Evolutionary conservation across 2,113 vertebrate genomes (phyloP).

Genomic region (Daboia siamensis): DNA sequence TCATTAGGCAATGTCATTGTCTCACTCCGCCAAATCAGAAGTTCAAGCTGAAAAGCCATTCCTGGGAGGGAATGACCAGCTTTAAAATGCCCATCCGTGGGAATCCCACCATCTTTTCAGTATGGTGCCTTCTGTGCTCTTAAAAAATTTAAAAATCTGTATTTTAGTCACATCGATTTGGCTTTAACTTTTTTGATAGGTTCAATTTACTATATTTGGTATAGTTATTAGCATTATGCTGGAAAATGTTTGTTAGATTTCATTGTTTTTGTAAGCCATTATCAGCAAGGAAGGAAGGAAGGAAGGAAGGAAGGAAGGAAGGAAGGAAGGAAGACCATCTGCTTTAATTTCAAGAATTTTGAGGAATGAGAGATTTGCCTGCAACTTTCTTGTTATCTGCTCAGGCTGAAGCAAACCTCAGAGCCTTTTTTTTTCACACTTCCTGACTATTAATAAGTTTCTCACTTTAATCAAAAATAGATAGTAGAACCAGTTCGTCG

Average conservation of each 20-base stretch:
- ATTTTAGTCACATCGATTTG: background rate
- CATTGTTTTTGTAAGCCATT: background rate
- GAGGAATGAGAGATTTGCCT: background rate
- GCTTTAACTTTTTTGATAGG: background rate
- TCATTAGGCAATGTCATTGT: background rate
- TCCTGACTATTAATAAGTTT: background rate
- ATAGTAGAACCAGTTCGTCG: background rate
- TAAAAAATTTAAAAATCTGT: background rate
- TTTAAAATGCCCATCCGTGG: background rate
- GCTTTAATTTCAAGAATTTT: background rate
- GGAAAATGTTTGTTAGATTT: background rate
- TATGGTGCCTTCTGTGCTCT: background rate
- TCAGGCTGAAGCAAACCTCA: constrained; percentile 2
- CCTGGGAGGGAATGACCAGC: background rate
- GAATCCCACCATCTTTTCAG: background rate
- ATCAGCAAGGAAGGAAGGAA: background rate
- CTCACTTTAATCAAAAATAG: constrained; percentile 29
- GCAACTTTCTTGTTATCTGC: constrained; percentile 14
- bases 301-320: background rate
- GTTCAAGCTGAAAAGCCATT: background rate
- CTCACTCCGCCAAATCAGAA: background rate
- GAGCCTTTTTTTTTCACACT: constrained; percentile 5
- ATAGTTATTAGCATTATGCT: background rate
- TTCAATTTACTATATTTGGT: background rate
- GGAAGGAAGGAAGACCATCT: background rate